Percentiles rank a stretch among this genome's conserved stretches.
Conservation (phyloP, 2,113 vertebrate genomes). For the Microtus pennsylvanicus region DNA sequence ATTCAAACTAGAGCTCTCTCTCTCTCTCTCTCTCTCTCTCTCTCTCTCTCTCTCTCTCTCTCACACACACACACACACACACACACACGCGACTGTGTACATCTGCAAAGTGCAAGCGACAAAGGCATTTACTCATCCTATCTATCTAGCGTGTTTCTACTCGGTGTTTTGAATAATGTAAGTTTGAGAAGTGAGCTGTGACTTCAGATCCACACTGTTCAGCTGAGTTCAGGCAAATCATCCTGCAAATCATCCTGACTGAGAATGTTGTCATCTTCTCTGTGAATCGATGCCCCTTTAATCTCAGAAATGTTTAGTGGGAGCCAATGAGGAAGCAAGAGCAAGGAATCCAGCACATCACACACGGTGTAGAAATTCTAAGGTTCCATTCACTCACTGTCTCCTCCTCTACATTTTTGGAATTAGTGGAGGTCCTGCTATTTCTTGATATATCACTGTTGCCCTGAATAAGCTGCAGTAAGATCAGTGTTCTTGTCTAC, state of each 20-base stretch:
- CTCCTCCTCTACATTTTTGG: constrained; percentile 11
- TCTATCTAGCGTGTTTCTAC: background rate
- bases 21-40: no score
- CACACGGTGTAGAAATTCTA: constrained; percentile 30
- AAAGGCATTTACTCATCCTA: background rate
- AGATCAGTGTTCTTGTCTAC: constrained; percentile 64
- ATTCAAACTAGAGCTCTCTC: background rate
- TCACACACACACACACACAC: background rate
- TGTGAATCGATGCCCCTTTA: constrained; percentile 42
- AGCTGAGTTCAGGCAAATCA: background rate
- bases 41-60: no score
- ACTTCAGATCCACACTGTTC: background rate
- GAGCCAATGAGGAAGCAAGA: background rate
- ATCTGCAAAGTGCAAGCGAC: no score
- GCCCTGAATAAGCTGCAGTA: constrained; percentile 70
- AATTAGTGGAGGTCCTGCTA: background rate
- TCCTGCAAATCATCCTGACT: background rate
- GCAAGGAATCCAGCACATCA: background rate
- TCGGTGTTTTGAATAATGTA: background rate
- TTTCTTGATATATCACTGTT: constrained; percentile 60
- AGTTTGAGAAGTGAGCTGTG: background rate
- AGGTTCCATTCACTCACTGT: background rate
- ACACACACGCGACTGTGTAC: background rate
- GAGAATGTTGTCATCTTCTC: constrained; percentile 14
- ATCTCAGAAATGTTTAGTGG: background rate